These are phyloP conservation scores for Thalassophryne amazonica DNA, from an alignment of 2,797 vertebrate species.

Conservation along the genomic window DNA sequence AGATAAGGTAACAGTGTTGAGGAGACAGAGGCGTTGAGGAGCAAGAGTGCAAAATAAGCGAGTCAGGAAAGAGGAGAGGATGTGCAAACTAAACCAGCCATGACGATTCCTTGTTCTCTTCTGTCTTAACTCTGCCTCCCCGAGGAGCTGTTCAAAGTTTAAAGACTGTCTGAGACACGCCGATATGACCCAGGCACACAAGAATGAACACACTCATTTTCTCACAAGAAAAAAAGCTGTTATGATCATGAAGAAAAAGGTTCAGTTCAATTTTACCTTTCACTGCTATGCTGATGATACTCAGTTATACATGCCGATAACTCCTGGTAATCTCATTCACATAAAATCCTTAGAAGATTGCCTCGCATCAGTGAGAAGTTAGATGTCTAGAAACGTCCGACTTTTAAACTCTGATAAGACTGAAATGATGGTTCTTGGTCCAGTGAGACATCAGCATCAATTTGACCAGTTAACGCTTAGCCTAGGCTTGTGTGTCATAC, in stretches of 20 bases:
- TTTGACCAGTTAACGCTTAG: too few species aligned
- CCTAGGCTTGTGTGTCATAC: too few species aligned
- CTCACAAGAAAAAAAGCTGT: background rate
- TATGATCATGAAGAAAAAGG: background rate
- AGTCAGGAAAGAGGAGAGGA: background rate
- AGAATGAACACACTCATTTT: background rate
- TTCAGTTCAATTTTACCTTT: too few species aligned
- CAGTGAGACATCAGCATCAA: too few species aligned
- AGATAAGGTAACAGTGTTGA: background rate
- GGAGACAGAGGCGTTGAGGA: background rate
- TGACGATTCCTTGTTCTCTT: background rate
- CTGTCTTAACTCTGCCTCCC: background rate
- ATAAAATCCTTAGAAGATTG: too few species aligned
- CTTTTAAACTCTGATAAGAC: too few species aligned
- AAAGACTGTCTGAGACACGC: slow-evolving; percentile 8
- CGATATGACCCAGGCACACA: background rate
- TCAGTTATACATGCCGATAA: too few species aligned
- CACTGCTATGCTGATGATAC: too few species aligned
- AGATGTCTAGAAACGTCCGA: too few species aligned
- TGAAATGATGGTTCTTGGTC: too few species aligned
- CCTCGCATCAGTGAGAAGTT: too few species aligned
- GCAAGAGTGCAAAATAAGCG: slow-evolving; percentile 3
- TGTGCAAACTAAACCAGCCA: slow-evolving; percentile 18
- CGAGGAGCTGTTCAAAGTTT: slow-evolving; percentile 12
- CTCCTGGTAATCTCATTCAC: too few species aligned